phyloP scores from a whole-genome alignment of 2,888 invertebrate genomes.

The Dioctria linearis region DNA sequence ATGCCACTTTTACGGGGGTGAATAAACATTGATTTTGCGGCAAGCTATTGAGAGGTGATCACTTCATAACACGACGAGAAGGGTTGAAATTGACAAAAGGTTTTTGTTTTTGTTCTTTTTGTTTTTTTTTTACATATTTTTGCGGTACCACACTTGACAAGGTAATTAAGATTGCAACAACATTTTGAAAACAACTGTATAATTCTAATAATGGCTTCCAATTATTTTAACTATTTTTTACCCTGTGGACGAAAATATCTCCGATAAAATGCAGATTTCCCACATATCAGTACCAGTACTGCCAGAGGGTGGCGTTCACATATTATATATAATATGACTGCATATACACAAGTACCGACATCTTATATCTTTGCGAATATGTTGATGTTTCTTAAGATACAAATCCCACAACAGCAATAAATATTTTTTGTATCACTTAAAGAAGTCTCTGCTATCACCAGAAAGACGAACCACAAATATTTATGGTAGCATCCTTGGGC shows the following conservation, averaged over 20 bases:
- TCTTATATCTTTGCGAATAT: slow-evolving; percentile 21
- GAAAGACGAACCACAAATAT: slow-evolving; percentile 42
- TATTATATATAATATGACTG: background rate
- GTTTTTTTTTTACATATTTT: slow-evolving; percentile 21
- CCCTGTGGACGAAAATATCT: background rate
- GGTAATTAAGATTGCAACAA: slow-evolving; percentile 25
- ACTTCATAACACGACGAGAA: slow-evolving; percentile 28
- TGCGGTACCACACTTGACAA: background rate
- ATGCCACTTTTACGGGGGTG: slow-evolving; percentile 8
- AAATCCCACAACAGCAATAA: slow-evolving; percentile 49
- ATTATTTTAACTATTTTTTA: background rate
- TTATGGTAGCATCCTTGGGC: slow-evolving; percentile 29
- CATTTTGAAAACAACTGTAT: background rate
- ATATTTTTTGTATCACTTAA: slow-evolving; percentile 52
- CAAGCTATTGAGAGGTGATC: slow-evolving; percentile 44
- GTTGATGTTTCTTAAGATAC: slow-evolving; percentile 42
- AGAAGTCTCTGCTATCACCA: slow-evolving; percentile 41
- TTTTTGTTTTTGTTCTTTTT: background rate
- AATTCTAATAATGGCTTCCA: too few species aligned
- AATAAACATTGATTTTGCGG: slow-evolving; percentile 49
- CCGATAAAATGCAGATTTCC: background rate
- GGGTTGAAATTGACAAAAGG: slow-evolving; percentile 17
- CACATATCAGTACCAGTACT: background rate
- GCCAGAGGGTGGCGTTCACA: background rate
- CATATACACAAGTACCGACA: background rate